These are phyloP conservation scores for Haliclona indistincta DNA, from an alignment of 37 sponge, comb jelly and placozoan genomes.

Conservation along the genomic window DNA sequence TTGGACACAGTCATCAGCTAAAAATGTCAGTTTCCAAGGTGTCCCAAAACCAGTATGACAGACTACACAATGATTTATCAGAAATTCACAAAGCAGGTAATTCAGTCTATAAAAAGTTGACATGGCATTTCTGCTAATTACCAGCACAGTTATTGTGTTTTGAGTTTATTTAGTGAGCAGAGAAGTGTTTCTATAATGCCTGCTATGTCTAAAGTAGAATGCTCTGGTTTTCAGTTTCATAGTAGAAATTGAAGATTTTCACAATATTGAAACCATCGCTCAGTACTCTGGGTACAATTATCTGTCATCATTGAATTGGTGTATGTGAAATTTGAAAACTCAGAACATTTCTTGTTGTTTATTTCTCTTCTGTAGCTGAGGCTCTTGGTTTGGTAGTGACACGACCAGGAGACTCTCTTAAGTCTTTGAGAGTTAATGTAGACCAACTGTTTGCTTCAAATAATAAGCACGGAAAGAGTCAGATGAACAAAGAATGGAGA, in stretches of 20 bases:
- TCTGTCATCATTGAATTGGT: background rate
- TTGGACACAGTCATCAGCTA: slow-evolving; percentile 45
- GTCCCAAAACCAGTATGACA: slow-evolving; percentile 52
- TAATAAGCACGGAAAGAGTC: background rate
- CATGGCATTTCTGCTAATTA: too few relatives aligned
- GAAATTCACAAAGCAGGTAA: slow-evolving; percentile 54
- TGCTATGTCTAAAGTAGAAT: too few relatives aligned
- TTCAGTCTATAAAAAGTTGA: too few relatives aligned
- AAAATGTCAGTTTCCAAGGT: slow-evolving; percentile 77
- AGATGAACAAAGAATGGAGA: slow-evolving; percentile 52
- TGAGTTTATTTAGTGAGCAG: too few relatives aligned
- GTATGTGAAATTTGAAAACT: background rate
- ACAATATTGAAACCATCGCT: too few relatives aligned
- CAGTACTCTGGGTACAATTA: too few relatives aligned
- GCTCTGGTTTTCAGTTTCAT: too few relatives aligned
- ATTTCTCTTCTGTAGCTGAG: slow-evolving; percentile 33
- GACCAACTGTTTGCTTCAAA: slow-evolving; percentile 14
- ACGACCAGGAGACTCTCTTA: slow-evolving; percentile 36
- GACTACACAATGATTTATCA: slow-evolving; percentile 46
- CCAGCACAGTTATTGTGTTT: too few relatives aligned
- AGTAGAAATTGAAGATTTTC: too few relatives aligned
- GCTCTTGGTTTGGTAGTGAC: slow-evolving; percentile 53
- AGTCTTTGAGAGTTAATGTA: slow-evolving; percentile 34
- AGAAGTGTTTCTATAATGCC: too few relatives aligned
- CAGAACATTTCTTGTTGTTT: too few relatives aligned